Evolutionary conservation across 2,797 vertebrate species (phyloP), one percentile per base, ranked within the genome.

Genomic region (Meda fulgida): DNA sequence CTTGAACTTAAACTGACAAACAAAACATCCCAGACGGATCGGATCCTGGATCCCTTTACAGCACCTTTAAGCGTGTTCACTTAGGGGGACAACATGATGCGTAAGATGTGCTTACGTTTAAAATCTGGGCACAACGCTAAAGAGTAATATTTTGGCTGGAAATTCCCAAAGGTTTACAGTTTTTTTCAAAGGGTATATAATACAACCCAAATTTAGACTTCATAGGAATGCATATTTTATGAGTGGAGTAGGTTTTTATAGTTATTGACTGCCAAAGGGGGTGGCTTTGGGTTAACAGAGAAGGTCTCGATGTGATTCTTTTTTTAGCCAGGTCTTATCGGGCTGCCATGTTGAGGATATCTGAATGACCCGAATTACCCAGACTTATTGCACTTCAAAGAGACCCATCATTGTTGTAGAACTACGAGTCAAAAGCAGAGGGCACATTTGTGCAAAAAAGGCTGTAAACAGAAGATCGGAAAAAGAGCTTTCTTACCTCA

Each of bases 401-500:
- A 53, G 31, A 84, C 53, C n/a, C 34, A 80, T 79, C 13, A 48
- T 76, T 78, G 84, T 13, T 36, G 71, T 60, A 66, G 75, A 85
- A 51, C 23, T 69, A 10, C 63, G 26, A 53, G 55, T 55, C 69
- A 51, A 58, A 4, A 13, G 8, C 18, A 43, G 71, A n/a, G 34
- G 21, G 43, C 19, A 77, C 4, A 51, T 19, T 75, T 46, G 60
- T 26, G 48, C 10, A 31, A 16, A 72, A 63, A 34, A 43, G 7
- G 9, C 10, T 14, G 9, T 7, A 53, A 70, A 70, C 0, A 23
- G 46, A 6, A 48, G 5, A 51, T 36, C n/a, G 48, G 23, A 13
- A 82, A 43, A 55, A 71, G 1, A 46, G 38, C 14, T 38, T 71
- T 79, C 97, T 97, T 94, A 99, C 98, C 97, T 99, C 98, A 0